Percentiles rank a stretch among this genome's conserved stretches.
These are phyloP conservation scores for Drosophila heteroneura DNA, from an alignment of 2,888 invertebrate genomes.

Conservation along the genomic window DNA sequence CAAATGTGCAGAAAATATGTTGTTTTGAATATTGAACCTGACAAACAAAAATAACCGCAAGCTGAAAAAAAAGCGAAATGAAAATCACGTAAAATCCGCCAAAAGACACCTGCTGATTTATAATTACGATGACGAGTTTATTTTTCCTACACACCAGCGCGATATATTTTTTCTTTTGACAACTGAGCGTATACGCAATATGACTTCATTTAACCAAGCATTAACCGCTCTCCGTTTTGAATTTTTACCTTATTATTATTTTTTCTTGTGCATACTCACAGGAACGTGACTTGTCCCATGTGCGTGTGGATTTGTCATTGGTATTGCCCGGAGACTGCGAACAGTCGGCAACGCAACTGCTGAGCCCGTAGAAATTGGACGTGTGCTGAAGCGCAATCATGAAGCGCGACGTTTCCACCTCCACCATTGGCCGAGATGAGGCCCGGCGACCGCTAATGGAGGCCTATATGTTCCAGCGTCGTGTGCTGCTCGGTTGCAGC, in stretches of 20 bases:
- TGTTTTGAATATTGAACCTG: constrained; percentile 47
- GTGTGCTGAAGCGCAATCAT: constrained; percentile 80
- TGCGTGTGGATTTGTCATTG: constrained; percentile 76
- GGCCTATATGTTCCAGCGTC: constrained; percentile 89
- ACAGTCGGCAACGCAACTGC: constrained; percentile 33
- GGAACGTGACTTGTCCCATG: constrained; percentile 73
- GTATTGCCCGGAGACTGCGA: constrained; percentile 58
- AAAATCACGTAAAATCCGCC: constrained; percentile 39
- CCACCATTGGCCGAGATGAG: constrained; percentile 88
- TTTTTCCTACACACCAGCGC: not conserved
- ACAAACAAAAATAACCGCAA: constrained; percentile 35
- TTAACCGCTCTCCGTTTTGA: constrained; percentile 10
- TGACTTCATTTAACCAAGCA: constrained; percentile 38
- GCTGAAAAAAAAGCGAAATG: constrained; percentile 15
- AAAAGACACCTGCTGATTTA: constrained; percentile 60
- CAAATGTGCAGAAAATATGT: constrained; percentile 54
- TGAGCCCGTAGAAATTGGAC: constrained; percentile 39
- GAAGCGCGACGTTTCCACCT: constrained; percentile 86
- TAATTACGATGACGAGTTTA: constrained; percentile 34
- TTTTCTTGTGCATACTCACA: constrained; percentile 17
- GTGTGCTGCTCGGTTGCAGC: constrained; percentile 90
- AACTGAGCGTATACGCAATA: constrained; percentile 47
- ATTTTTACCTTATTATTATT: not conserved
- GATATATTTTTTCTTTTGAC: not conserved
- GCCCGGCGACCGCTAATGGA: constrained; percentile 87